Evolutionary conservation across 2,888 invertebrate genomes (phyloP), one percentile per base, ranked within the genome.

Genomic region (Noctuana brunneofusca): DNA sequence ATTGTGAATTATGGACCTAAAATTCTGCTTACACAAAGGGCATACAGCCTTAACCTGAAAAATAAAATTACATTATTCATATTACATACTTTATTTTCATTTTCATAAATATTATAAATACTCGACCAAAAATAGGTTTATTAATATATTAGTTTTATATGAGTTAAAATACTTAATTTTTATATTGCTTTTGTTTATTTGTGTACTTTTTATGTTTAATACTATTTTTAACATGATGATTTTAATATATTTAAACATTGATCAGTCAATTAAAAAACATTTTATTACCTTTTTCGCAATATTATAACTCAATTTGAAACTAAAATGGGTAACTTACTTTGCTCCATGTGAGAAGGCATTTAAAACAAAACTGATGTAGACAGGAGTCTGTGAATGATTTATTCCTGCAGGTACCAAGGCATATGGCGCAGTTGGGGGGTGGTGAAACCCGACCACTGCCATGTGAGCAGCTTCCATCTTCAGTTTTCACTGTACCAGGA

Each of bases 321-420:
- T n/a, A n/a, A n/a, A n/a, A n/a, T n/a, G n/a, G n/a, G 20, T 22
- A 32, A 64, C 80, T 80, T 80, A 95, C 95, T 92, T 97, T 97
- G 62, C 98, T 97, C 98, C 98, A 99, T 78, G 97, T 96, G 65
- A 97, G 86, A 30, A 99, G 92, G 79, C 98, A 99, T 69, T 95
- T 95, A 80, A 98, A 98, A 83, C 98, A 99, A 83, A 98, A 99
- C 80, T 96, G 96, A 85, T 99, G 98, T 81, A 96, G 93, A 81
- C 98, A 99, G 55, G 96, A 96, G 81, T 98, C 96, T 0, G 98
- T 97, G 81, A 97, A 97, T 27, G 97, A 97, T 79, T 96, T 97
- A 80, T 98, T 97, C 63, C 94, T 93, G 75, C 97, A 94, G 68
- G 95, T 94, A 20, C 97, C 97, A 64, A 98, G 93, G 76, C 98